Evolutionary conservation across 2,797 vertebrate genomes (phyloP), one percentile per base, ranked within the genome.

Genomic region (Triplophysa yarkandensis): DNA sequence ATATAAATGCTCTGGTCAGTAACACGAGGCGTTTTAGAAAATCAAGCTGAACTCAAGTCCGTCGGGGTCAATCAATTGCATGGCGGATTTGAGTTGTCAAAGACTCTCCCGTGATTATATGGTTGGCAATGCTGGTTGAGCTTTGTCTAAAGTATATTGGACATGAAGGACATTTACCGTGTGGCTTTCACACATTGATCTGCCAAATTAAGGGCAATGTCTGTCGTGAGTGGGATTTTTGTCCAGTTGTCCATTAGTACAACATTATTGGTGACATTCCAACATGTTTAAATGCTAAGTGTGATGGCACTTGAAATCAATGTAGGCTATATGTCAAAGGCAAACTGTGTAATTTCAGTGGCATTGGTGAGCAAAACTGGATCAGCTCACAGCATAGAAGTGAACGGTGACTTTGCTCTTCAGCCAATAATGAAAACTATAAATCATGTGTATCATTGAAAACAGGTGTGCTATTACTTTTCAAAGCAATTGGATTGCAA

Each of bases 11-110:
- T 66, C 65, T 58, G 68, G 54, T 66, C 54, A 27, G 65, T 73
- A 62, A 70, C 76, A 74, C 64, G 48, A 82, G 77, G 52, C 25
- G 66, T 70, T 76, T 68, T 27, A 79, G 50, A 69, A 68, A 17
- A 19, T 70, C 46, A n/a, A 69, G 75, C 68, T 78, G 71, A 69
- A 60, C 57, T 64, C 62, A 62, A 63, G 23, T 32, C 2, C 41
- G n/a, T 72, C 43, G n/a, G 41, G 36, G 68, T 60, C 73, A 54
- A 58, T 55, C 77, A 71, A 77, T 73, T 68, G 64, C 16, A 34
- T 44, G 41, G 50, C 1, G 62, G 58, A 32, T 77, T 70, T 65
- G 65, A 70, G 41, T 52, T 21, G 43, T 61, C 72, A 73, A 76
- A 61, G 30, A 16, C 16, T 60, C 28, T 41, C 6, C 25, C 4